Base-by-base conservation (phyloP, 1,140 invertebrate species). In the Drosophila funebris region DNA sequence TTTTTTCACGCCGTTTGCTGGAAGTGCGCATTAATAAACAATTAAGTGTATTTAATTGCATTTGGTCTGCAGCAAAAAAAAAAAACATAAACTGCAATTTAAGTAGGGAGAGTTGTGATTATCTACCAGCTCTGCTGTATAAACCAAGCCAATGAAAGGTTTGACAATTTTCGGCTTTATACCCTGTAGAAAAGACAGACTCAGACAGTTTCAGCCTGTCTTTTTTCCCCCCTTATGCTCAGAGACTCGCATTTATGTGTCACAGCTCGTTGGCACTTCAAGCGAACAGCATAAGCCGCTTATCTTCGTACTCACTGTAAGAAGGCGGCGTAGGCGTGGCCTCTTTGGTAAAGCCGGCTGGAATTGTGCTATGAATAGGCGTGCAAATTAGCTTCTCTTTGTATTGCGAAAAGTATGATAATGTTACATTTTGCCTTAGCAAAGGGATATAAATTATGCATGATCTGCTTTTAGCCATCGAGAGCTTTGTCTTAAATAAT, bases 21-120 rank as follows among this genome's bases (percentile, higher is more conserved):
- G 72, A 78, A 88, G 70, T 87, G 78, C 78, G 83, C 78, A 87
- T 87, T 87, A 87, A 87, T 87, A 87, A 87, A 78, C 83, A 87
- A 88, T 88, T 87, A 87, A 87, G 54, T 60, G 52, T 57, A 60
- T 78, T 88, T 88, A 88, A 88, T 87, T 81, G 81, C 82, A 84
- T 58, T 64, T 64, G 37, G 58, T 46, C 67, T 29, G 11, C 39
- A 43, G 39, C 14, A 9, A 41, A 18, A 29, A 24, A 9, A 41
- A 18, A 29, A 24, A n/a, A 44, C 18, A 24, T 22, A 3, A 44
- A 11, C 7, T 44, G 41, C 31, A 31, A 16, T n/a, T 18, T 29
- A 33, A 13, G n/a, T n/a, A n/a, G n/a, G n/a, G n/a, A n/a, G n/a
- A n/a, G n/a, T n/a, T n/a, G n/a, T n/a, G n/a, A n/a, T n/a, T n/a